These are phyloP conservation scores for Helostoma temminkii DNA, from an alignment of 2,797 vertebrate species.

Conservation along the genomic window DNA sequence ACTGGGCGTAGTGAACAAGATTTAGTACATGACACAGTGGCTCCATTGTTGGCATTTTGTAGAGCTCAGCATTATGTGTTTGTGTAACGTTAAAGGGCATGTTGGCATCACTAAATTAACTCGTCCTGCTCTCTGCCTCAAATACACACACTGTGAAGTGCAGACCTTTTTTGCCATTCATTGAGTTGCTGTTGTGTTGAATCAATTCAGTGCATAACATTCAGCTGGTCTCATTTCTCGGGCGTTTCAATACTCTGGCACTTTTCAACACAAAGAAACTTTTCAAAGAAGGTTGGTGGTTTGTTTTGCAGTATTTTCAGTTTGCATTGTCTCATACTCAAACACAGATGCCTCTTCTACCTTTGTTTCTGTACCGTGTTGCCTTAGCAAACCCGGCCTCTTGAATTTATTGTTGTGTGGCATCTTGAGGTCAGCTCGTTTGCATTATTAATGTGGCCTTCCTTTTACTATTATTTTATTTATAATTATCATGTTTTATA, in stretches of 20 bases:
- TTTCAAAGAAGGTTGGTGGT: slow-evolving; percentile 14
- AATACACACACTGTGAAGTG: slow-evolving; percentile 30
- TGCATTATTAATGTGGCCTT: slow-evolving; percentile 37
- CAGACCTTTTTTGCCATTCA: slow-evolving; percentile 25
- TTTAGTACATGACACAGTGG: slow-evolving; percentile 31
- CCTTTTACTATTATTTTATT: slow-evolving; percentile 16
- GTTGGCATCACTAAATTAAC: slow-evolving; percentile 56
- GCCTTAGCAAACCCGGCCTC: slow-evolving; percentile 38
- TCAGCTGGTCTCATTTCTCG: slow-evolving; percentile 46
- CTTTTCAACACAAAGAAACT: slow-evolving; percentile 12
- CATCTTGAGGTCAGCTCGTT: slow-evolving; percentile 40
- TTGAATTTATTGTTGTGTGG: slow-evolving; percentile 21
- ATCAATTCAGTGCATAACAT: slow-evolving; percentile 11
- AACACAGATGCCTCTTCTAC: slow-evolving; percentile 19
- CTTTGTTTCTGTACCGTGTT: slow-evolving; percentile 35
- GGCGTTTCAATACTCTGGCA: slow-evolving; percentile 26
- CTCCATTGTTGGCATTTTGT: slow-evolving; percentile 52
- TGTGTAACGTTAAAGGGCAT: slow-evolving; percentile 53
- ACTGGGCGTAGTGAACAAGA: slow-evolving; percentile 25
- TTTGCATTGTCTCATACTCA: slow-evolving; percentile 19
- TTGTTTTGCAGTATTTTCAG: slow-evolving; percentile 29
- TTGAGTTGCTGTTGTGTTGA: slow-evolving; percentile 19
- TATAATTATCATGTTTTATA: slow-evolving; percentile 1
- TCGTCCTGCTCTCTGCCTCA: slow-evolving; percentile 30
- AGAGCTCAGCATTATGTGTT: slow-evolving; percentile 34